Evolutionary conservation across 2,797 vertebrate genomes (phyloP).

Genomic region (Coendou prehensilis): DNA sequence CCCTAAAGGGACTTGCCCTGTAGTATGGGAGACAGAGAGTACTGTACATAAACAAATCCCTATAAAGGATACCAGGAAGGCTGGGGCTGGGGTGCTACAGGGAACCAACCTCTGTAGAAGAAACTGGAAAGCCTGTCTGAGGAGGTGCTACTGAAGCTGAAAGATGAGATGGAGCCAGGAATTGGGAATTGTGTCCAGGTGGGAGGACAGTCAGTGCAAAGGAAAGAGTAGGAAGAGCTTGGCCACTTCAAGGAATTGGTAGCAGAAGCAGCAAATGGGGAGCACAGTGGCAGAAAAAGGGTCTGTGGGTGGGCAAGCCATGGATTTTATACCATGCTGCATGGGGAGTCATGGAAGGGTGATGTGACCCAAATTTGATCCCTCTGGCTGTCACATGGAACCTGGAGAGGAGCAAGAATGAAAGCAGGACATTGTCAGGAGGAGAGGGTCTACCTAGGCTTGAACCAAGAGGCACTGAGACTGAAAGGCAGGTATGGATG

Average conservation of each 20-base stretch:
- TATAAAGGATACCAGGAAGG: neutral
- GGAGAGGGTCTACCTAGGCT: neutral
- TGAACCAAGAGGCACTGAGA: neutral
- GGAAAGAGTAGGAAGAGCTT: neutral
- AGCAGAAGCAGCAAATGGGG: neutral
- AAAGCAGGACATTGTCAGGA: neutral
- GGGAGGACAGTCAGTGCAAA: neutral
- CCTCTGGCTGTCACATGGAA: neutral
- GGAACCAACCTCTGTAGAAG: neutral
- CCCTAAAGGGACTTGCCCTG: neutral
- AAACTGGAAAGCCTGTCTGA: neutral
- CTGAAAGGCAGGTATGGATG: neutral
- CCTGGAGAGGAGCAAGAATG: neutral
- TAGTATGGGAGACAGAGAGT: neutral
- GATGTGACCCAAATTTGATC: neutral
- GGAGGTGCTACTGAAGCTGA: neutral
- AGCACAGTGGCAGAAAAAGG: neutral
- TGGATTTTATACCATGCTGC: neutral
- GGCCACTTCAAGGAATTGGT: neutral
- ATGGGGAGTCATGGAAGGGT: neutral
- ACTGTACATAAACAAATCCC: neutral
- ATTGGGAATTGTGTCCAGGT: neutral
- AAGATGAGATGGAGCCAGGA: neutral
- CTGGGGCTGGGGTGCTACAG: neutral
- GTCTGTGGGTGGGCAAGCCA: neutral